Evolutionary conservation across 2,888 invertebrate species (phyloP).

Genomic region (Yponomeuta malinellus): DNA sequence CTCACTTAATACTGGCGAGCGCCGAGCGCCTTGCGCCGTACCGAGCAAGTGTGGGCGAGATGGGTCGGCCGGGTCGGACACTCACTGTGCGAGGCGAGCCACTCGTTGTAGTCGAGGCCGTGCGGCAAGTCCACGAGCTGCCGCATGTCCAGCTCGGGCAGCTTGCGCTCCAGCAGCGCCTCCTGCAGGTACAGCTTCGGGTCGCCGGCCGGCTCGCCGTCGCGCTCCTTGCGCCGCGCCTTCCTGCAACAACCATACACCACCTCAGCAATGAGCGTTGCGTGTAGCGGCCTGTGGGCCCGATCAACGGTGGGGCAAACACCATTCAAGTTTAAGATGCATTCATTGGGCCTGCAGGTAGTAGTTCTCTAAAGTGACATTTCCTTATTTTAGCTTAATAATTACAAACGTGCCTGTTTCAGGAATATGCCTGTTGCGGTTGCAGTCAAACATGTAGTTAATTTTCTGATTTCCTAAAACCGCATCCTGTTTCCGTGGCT

Average conservation of each 20-base stretch:
- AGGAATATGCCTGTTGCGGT: too few relatives aligned
- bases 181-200: slow-evolving; percentile 97
- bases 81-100: slow-evolving; percentile 98
- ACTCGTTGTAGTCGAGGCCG: slow-evolving; percentile 98
- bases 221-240: slow-evolving; percentile 97
- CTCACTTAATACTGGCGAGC: too few relatives aligned
- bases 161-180: slow-evolving; percentile 93
- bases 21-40: too few relatives aligned
- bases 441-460: not conserved
- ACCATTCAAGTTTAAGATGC: too few relatives aligned
- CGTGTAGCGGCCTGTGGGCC: too few relatives aligned
- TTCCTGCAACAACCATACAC: slow-evolving; percentile 80
- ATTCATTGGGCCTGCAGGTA: too few relatives aligned
- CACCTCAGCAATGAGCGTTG: not conserved
- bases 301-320: too few relatives aligned
- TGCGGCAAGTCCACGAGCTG: slow-evolving; percentile 95
- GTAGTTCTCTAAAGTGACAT: too few relatives aligned
- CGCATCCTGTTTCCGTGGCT: too few relatives aligned
- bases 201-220: slow-evolving; percentile 84
- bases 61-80: slow-evolving; percentile 21
- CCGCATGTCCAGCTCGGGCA: slow-evolving; percentile 95
- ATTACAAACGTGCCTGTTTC: too few relatives aligned
- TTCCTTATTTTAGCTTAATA: too few relatives aligned
- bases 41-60: too few relatives aligned
- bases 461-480: not conserved